Percentiles rank a stretch among this genome's conserved stretches.
Evolutionary conservation across 2,797 vertebrate species (phyloP).

Genomic region (Scolopax rusticola): DNA sequence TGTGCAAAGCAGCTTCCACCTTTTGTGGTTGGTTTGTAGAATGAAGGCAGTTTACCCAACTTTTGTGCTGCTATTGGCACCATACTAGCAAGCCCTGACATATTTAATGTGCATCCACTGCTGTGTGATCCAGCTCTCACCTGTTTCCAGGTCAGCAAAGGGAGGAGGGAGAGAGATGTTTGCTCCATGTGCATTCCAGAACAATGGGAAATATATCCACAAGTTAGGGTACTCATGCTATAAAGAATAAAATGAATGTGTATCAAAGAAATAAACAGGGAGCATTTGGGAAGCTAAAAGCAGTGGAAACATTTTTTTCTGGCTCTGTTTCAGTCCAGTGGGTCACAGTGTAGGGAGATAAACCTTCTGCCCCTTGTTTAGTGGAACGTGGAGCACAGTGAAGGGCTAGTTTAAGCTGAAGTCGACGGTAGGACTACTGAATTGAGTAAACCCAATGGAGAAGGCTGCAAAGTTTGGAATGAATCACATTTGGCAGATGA

Average conservation of each 20-base stretch:
- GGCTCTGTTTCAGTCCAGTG: not conserved
- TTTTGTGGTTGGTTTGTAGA: not conserved
- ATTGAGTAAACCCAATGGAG: not conserved
- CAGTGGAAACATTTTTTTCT: not conserved
- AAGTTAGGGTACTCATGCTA: not conserved
- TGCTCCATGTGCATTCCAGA: not conserved
- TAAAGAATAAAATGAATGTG: not conserved
- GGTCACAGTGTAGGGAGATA: not conserved
- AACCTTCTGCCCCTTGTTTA: not conserved
- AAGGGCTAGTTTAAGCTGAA: not conserved
- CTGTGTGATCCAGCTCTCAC: not conserved
- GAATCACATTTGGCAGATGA: not conserved
- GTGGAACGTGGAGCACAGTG: not conserved
- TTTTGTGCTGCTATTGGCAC: not conserved
- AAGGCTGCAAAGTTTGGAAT: not conserved
- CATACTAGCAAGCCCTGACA: not conserved
- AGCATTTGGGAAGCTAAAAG: not conserved
- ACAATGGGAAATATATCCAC: not conserved
- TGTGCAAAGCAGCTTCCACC: not conserved
- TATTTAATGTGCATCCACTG: not conserved
- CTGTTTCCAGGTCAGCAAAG: not conserved
- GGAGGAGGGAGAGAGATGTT: not conserved
- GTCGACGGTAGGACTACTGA: not conserved
- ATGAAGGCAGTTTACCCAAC: not conserved
- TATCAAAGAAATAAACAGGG: not conserved